phyloP scores from a whole-genome alignment of 2,113 vertebrate species.

The Chamaetylas fuelleborni region DNA sequence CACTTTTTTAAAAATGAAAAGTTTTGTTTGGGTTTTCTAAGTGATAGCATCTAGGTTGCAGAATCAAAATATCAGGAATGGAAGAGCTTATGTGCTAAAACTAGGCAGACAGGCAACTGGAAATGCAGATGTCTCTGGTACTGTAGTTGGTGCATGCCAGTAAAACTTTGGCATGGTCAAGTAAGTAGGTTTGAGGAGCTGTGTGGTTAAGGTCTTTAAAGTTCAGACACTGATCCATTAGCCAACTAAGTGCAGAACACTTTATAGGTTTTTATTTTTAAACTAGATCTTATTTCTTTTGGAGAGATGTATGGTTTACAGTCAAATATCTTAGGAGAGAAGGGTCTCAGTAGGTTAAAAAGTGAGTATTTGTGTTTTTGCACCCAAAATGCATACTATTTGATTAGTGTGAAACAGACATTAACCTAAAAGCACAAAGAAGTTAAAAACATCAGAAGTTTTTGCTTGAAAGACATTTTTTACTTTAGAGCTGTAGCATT shows the following conservation, averaged over 20 bases:
- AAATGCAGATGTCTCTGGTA: background rate
- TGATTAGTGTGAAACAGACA: background rate
- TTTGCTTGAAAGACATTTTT: background rate
- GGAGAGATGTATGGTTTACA: background rate
- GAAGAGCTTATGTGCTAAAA: background rate
- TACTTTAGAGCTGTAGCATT: slow-evolving; percentile 24
- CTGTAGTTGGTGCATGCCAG: background rate
- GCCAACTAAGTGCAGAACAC: background rate
- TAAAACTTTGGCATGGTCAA: background rate
- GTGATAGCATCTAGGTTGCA: background rate
- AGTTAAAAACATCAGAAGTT: background rate
- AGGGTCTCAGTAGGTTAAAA: background rate
- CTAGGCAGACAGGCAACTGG: background rate
- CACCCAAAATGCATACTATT: background rate
- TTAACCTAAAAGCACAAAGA: background rate
- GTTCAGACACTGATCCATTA: background rate
- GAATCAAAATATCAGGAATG: background rate
- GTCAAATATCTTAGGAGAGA: background rate
- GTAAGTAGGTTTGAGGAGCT: background rate
- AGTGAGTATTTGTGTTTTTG: background rate
- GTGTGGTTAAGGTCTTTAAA: background rate
- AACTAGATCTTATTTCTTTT: background rate
- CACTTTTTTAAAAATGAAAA: background rate
- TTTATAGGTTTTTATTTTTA: background rate
- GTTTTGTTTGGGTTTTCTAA: background rate